Base-by-base conservation (phyloP, 2,113 vertebrate species). In the Burhinus bistriatus region DNA sequence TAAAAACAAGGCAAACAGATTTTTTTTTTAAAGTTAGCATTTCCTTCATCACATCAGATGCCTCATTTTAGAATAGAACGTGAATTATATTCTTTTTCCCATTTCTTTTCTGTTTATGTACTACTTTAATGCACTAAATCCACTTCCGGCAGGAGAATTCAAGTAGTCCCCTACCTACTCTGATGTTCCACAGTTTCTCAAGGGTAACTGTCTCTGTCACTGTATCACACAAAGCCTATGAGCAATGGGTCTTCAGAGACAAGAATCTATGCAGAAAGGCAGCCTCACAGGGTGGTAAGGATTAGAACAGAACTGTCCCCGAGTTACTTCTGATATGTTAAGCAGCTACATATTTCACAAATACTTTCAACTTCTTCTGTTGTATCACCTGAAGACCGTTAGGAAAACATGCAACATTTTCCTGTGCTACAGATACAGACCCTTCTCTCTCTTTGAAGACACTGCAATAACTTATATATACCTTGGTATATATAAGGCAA, bases 351-450 rank as follows among this genome's bases (percentile, higher is more conserved):
- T 1, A n/a, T 10, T 65, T 12, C 45, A 80, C 1, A 79, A 59
- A 58, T 38, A 51, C 19, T 51, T 71, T 29, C 25, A 86, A 40
- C 23, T 29, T 5, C 17, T 68, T 26, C 59, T 23, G n/a, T 22
- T 90, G 2, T 9, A 64, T n/a, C 71, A 72, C 20, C 45, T 51
- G 22, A 29, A 76, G 20, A 34, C 21, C 51, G 11, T 0, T 27
- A 47, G 72, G 38, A 70, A 9, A 45, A 22, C 27, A 2, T 0
- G 0, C 10, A 55, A 23, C 32, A 0, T 2, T 4, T 44, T 42
- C 34, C 76, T 36, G 9, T 19, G 3, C 3, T 22, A 29, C 61
- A 68, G 38, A 12, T 32, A 36, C 11, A 17, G 12, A 49, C 3
- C 2, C 1, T 14, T 13, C 30, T 25, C 2, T 10, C 22, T 29